Base-by-base conservation (phyloP, 2,113 vertebrate species). In the Coreoperca whiteheadi region DNA sequence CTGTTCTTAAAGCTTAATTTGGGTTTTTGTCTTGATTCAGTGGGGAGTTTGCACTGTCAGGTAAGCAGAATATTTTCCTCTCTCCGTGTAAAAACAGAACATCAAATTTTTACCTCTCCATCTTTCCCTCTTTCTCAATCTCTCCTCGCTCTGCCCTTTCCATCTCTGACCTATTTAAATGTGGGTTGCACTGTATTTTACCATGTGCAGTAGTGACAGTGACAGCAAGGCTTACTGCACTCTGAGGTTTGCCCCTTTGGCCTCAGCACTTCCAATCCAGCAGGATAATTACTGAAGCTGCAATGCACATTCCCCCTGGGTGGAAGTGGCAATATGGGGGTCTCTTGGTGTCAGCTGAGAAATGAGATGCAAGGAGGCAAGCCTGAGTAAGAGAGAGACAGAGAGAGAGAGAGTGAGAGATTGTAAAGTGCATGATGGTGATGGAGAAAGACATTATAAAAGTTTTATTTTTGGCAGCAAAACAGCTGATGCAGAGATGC, bases 271-370 rank as follows among this genome's bases (percentile, higher is more conserved):
- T 89, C 81, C 77, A 79, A 78, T 87, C 81, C 81, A 71, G 79
- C 73, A 68, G 74, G 70, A 88, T 93, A 91, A 92, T 93, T 91
- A 93, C 88, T 90, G 77, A 80, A 75, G 82, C 70, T 73, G 79
- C 79, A 71, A 83, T 63, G 54, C 88, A 79, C 76, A 76, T 81
- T 75, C 74, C 81, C 73, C 71, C 63, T 60, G 81, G 75, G 83
- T 83, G 74, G 73, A 83, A 69, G 83, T 67, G 74, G 81, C 78
- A 79, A 83, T 79, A 72, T 57, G 59, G 43, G 83, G 82, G 83
- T 80, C 64, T 83, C 70, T 74, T 41, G 48, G 64, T 86, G 89
- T 91, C 84, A 84, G 34, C 20, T 18, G 48, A 87, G 75, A 79
- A 86, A 90, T 86, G 77, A 88, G 77, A 88, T 90, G 84, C 79